Evolutionary conservation across 2,888 invertebrate genomes (phyloP), one percentile per base, ranked within the genome.

Genomic region (Chalcosyrphus nemorum): DNA sequence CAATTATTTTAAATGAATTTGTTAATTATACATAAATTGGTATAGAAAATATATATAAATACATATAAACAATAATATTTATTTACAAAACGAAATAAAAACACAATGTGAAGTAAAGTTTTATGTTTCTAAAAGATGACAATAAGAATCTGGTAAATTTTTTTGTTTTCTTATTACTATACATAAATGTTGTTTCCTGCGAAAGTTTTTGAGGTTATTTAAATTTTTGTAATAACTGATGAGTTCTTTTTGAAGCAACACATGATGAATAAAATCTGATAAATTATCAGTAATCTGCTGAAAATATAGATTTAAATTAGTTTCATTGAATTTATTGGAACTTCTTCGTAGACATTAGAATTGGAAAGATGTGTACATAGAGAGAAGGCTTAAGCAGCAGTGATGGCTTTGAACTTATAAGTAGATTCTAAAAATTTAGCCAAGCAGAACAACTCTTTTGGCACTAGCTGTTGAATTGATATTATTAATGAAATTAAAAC

Each of bases 61-160:
- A 56, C 24, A 24, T 24, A n/a, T 27, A 50, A 6, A 59, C 24
- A 6, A 13, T 57, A 27, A 32, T 59, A 54, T 71, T 78, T 15
- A 59, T 76, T 63, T 59, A 65, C 19, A 50, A 21, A 50, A 11
- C 19, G 32, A 59, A 5, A 59, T 21, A 15, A 41, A 17, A 45
- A 11, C 41, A 52, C 24, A 41, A 54, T 70, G 57, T 61, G 63
- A 74, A 75, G 7, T 57, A 57, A 38, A 43, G 24, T 57, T 66
- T 54, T 52, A 50, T 56, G 65, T 66, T 57, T 66, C 35, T 41
- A 17, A 75, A n/a, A 57, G 24, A 65, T 75, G 75, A 75, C 75
- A 75, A 75, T 75, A 75, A 75, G 57, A 75, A 66, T 74, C 43
- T 47, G 63, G 43, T 70, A 35, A 68, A 56, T 68, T 43, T n/a